These are phyloP conservation scores for Branchinecta lynchi DNA, from an alignment of 1,140 invertebrate species.

Conservation along the genomic window DNA sequence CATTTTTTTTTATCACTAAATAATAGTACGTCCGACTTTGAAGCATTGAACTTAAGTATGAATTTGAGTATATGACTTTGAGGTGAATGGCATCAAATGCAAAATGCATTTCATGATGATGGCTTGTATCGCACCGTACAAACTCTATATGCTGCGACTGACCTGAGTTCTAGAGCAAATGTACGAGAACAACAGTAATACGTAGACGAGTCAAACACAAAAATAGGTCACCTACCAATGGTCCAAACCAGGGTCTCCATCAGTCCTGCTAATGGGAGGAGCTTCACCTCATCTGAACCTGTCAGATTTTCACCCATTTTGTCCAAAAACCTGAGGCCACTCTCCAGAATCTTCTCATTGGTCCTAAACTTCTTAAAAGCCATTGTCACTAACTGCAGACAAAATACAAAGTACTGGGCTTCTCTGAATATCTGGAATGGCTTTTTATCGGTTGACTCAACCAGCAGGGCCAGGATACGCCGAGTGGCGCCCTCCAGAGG, in stretches of 20 bases:
- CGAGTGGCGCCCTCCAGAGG: conserved; percentile 41
- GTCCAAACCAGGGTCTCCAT: conserved; percentile 61
- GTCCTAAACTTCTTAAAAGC: background rate
- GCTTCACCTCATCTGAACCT: background rate
- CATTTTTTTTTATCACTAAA: no score
- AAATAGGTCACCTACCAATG: conserved; percentile 41
- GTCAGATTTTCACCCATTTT: conserved; percentile 12
- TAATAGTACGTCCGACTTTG: no score
- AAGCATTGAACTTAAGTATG: no score
- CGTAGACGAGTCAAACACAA: background rate
- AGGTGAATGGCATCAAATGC: no score
- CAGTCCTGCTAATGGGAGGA: conserved; percentile 59
- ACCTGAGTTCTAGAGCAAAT: no score
- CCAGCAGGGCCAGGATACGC: conserved; percentile 43
- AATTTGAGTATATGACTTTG: no score
- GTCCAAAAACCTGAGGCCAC: background rate
- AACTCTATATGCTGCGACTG: no score
- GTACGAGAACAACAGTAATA: no score
- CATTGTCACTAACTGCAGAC: background rate
- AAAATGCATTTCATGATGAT: no score
- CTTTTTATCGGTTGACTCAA: conserved; percentile 34
- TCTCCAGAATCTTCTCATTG: background rate
- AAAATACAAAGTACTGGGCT: background rate
- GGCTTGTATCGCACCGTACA: no score
- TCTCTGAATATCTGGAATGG: background rate